Evolutionary conservation across 1,140 invertebrate genomes (phyloP).

Genomic region (Drosophila nigromelanica): DNA sequence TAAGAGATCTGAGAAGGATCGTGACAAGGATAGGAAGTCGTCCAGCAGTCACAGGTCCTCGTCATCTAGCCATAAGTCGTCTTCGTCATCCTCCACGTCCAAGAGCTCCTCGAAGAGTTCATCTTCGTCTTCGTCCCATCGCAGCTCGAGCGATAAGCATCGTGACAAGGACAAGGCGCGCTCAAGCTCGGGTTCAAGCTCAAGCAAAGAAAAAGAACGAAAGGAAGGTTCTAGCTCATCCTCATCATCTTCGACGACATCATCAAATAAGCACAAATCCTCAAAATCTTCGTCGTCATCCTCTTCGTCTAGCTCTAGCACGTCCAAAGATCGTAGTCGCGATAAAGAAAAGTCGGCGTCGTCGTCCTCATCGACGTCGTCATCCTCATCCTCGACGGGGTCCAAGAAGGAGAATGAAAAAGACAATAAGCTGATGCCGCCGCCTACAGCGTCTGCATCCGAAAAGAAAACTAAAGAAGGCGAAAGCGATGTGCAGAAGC

Average conservation of each 20-base stretch:
- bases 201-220: slow-evolving; percentile 78
- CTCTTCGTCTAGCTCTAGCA: slow-evolving; percentile 54
- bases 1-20: slow-evolving; percentile 83
- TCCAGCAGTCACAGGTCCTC: slow-evolving; percentile 75
- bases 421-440: slow-evolving; percentile 87
- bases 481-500: slow-evolving; percentile 55
- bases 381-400: slow-evolving; percentile 14
- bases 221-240: slow-evolving; percentile 62
- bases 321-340: slow-evolving; percentile 77
- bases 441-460: slow-evolving; percentile 55
- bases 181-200: slow-evolving; percentile 64
- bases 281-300: slow-evolving; percentile 72
- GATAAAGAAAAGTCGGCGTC: slow-evolving; percentile 78
- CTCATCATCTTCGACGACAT: slow-evolving; percentile 24
- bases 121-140: slow-evolving; percentile 78
- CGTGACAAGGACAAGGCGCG: slow-evolving; percentile 75
- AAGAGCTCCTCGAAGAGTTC: slow-evolving; percentile 74
- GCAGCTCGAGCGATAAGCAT: slow-evolving; percentile 76
- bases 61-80: slow-evolving; percentile 73
- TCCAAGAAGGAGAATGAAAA: slow-evolving; percentile 86
- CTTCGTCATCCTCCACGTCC: slow-evolving; percentile 62
- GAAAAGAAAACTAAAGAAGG: slow-evolving; percentile 86
- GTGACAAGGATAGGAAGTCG: slow-evolving; percentile 84
- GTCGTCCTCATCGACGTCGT: slow-evolving; percentile 15
- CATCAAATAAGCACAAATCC: slow-evolving; percentile 77